Conservation (phyloP, 2,888 invertebrate species). For the Scaptomyza cyrtandrae region DNA sequence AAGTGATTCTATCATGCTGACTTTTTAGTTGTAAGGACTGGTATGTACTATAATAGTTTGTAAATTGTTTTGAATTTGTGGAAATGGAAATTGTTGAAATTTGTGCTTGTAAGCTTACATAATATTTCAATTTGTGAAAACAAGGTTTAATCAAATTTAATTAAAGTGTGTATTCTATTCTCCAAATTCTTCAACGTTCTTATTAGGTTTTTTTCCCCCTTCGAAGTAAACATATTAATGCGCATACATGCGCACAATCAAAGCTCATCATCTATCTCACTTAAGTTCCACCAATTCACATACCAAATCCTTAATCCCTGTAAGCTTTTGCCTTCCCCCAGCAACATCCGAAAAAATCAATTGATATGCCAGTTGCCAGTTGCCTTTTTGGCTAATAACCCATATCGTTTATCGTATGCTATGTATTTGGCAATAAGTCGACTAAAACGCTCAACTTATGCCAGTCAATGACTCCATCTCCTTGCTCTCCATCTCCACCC, state of each 20-base stretch:
- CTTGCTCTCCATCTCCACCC: neutral
- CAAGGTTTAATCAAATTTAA: too few species aligned
- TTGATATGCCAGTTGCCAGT: slow-evolving; percentile 46
- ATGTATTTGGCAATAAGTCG: slow-evolving; percentile 46
- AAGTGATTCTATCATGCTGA: slow-evolving; percentile 35
- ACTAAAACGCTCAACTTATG: slow-evolving; percentile 55
- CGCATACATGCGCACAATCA: neutral
- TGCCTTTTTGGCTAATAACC: slow-evolving; percentile 54
- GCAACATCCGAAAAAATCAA: slow-evolving; percentile 55
- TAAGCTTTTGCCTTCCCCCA: slow-evolving; percentile 6
- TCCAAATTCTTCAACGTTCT: neutral
- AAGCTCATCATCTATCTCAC: slow-evolving; percentile 18
- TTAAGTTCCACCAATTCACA: neutral
- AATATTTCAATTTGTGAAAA: too few species aligned
- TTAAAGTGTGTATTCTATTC: too few species aligned
- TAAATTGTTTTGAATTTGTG: neutral
- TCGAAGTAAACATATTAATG: slow-evolving; percentile 1
- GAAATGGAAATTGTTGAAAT: neutral
- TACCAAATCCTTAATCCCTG: slow-evolving; percentile 4
- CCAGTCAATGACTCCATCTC: slow-evolving; percentile 47
- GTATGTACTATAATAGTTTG: slow-evolving; percentile 38
- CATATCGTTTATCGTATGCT: slow-evolving; percentile 42
- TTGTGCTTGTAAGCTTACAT: too few species aligned
- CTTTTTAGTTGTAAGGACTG: slow-evolving; percentile 12
- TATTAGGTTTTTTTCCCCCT: neutral